Evolutionary conservation across 1,140 invertebrate species (phyloP).

Genomic region (Lepidurus arcticus): DNA sequence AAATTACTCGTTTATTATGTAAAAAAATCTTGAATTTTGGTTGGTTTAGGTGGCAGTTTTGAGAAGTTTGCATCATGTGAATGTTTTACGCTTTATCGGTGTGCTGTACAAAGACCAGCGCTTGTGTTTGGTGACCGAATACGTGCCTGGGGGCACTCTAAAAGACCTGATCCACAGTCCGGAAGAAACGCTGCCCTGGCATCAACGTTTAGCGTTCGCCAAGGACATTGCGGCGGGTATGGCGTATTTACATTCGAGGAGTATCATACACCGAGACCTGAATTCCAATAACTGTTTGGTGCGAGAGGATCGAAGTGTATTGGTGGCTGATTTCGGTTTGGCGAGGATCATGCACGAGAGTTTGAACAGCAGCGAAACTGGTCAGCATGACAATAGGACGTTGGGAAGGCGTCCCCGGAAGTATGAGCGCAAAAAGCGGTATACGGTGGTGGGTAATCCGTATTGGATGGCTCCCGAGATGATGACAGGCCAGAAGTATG

Average conservation of each 20-base stretch:
- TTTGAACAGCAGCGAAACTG: background rate
- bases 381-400: slow-evolving; percentile 20
- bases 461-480: slow-evolving; percentile 99
- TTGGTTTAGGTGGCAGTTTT: slow-evolving; percentile 72
- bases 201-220: slow-evolving; percentile 72
- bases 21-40: slow-evolving; percentile 26
- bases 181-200: slow-evolving; percentile 68
- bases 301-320: slow-evolving; percentile 80
- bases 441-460: slow-evolving; percentile 83
- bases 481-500: slow-evolving; percentile 92
- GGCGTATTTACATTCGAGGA: slow-evolving; percentile 87
- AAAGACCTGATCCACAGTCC: slow-evolving; percentile 73
- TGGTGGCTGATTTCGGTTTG: slow-evolving; percentile 91
- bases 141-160: slow-evolving; percentile 81
- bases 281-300: slow-evolving; percentile 95
- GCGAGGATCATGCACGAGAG: slow-evolving; percentile 73
- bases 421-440: slow-evolving; percentile 44
- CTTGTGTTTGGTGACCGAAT: slow-evolving; percentile 85
- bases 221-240: slow-evolving; percentile 88
- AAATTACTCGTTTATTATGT: background rate
- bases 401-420: slow-evolving; percentile 35
- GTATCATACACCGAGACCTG: slow-evolving; percentile 91
- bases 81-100: slow-evolving; percentile 85
- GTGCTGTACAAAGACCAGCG: slow-evolving; percentile 89
- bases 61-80: slow-evolving; percentile 76